Percentiles rank a stretch among this genome's conserved stretches.
phyloP scores from a whole-genome alignment of 2,113 vertebrate species.

The Diphyllodes magnificus region DNA sequence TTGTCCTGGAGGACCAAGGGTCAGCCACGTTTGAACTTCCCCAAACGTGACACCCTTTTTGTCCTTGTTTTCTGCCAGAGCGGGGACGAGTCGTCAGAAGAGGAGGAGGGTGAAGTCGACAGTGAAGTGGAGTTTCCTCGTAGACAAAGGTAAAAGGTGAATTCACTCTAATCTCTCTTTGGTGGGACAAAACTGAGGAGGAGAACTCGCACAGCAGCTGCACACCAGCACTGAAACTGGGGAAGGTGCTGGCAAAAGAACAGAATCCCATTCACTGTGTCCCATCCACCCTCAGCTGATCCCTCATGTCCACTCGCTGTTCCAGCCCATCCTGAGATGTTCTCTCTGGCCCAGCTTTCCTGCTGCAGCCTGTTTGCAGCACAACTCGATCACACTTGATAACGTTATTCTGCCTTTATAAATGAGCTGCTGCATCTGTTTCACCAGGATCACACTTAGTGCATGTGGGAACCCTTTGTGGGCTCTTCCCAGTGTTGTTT shows the following conservation, averaged over 20 bases:
- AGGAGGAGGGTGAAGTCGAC: conserved; percentile 97
- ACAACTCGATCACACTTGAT: not conserved
- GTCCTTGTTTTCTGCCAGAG: conserved; percentile 72
- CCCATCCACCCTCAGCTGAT: not conserved
- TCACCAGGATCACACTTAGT: not conserved
- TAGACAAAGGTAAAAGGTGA: conserved; percentile 86
- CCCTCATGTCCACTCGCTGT: not conserved
- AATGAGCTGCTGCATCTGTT: not conserved
- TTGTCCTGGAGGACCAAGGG: not conserved
- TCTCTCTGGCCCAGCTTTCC: not conserved
- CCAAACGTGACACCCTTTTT: not conserved
- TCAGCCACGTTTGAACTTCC: not conserved
- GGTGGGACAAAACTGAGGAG: not conserved
- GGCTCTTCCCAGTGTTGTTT: not conserved
- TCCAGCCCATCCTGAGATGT: not conserved
- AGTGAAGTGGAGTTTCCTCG: conserved; percentile 98
- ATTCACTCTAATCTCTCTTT: not conserved
- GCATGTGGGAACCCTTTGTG: not conserved
- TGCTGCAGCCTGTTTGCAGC: not conserved
- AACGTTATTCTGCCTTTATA: not conserved
- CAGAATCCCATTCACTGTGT: not conserved
- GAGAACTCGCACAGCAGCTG: not conserved
- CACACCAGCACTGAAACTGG: not conserved
- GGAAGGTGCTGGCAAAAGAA: not conserved
- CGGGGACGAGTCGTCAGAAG: conserved; percentile 94